Conservation (phyloP, 1,140 invertebrate species). For the Drosophila santomea region DNA sequence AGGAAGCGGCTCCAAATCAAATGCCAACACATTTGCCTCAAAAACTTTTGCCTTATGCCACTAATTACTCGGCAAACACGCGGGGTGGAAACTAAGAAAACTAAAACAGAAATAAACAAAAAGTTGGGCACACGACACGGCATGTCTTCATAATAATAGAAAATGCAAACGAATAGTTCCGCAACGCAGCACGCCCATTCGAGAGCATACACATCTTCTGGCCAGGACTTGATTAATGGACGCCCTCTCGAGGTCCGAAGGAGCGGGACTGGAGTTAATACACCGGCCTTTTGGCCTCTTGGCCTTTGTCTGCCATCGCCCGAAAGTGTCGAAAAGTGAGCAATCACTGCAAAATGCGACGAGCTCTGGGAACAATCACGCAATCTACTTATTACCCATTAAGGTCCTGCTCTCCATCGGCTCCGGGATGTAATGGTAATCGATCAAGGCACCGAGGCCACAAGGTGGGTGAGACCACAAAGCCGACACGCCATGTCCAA, state of each 20-base stretch:
- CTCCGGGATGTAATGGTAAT: conserved; percentile 51
- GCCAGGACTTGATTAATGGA: conserved; percentile 73
- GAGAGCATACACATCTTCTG: conserved; percentile 34
- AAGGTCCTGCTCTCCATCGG: conserved; percentile 45
- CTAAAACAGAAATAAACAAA: conserved; percentile 54
- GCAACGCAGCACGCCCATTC: conserved; percentile 57
- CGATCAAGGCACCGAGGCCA: conserved; percentile 59
- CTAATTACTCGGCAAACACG: conserved; percentile 75
- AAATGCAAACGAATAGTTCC: conserved; percentile 66
- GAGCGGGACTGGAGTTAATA: conserved; percentile 21
- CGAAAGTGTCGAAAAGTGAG: conserved; percentile 77
- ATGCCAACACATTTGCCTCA: conserved; percentile 45
- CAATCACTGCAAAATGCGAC: conserved; percentile 78
- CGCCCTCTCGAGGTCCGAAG: conserved; percentile 28
- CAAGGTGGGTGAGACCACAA: conserved; percentile 44
- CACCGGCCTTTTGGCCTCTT: conserved; percentile 3
- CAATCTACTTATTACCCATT: conserved; percentile 83
- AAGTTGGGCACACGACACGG: conserved; percentile 62
- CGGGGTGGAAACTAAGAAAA: conserved; percentile 46
- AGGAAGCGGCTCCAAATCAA: conserved; percentile 46
- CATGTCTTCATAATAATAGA: conserved; percentile 78
- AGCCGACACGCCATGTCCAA: conserved; percentile 28
- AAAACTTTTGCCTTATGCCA: conserved; percentile 43
- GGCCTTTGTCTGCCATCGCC: conserved; percentile 24
- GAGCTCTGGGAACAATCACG: conserved; percentile 64